A percentile compares a stretch with the other conserved stretches of the same genome.
phyloP scores from a whole-genome alignment of 2,888 invertebrate genomes.

The Ormyrus nitidulus region DNA sequence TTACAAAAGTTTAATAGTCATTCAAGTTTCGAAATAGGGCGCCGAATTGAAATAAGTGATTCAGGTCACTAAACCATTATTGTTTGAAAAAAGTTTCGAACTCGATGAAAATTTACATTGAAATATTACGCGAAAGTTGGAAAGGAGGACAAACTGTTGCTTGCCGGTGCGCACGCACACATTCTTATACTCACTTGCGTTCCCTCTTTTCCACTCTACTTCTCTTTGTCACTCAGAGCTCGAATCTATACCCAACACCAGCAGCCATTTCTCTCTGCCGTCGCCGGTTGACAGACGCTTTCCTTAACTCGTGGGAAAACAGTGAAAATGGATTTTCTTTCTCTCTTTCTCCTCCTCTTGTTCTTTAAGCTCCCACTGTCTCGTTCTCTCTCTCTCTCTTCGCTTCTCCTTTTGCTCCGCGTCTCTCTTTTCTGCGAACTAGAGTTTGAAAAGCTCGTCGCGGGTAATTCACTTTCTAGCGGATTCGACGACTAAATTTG shows the following conservation, averaged over 20 bases:
- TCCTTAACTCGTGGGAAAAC: conserved; percentile 63
- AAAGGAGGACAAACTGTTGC: conserved; percentile 56
- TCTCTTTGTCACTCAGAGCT: conserved; percentile 34
- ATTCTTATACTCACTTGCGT: conserved; percentile 10
- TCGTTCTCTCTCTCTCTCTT: background rate
- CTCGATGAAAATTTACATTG: conserved; percentile 19
- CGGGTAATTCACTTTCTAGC: conserved; percentile 45
- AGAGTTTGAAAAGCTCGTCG: conserved; percentile 34
- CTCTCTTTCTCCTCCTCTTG: conserved; percentile 14
- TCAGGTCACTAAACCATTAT: background rate
- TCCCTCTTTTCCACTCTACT: conserved; percentile 23
- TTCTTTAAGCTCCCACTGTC: background rate
- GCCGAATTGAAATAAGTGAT: background rate
- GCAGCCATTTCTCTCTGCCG: conserved; percentile 59
- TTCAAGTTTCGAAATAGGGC: background rate
- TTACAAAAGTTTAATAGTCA: background rate
- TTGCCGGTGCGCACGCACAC: conserved; percentile 25
- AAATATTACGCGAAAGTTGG: conserved; percentile 18
- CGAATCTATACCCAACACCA: conserved; percentile 36
- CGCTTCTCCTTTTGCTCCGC: background rate
- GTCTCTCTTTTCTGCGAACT: background rate
- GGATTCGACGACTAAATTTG: conserved; percentile 55
- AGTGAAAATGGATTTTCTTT: conserved; percentile 62
- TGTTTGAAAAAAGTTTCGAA: background rate
- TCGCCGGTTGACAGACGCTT: conserved; percentile 62